Evolutionary conservation across 92 coral and sea anemone genomes (phyloP), one percentile per base, ranked within the genome.

Genomic region (Actinostola sp.): DNA sequence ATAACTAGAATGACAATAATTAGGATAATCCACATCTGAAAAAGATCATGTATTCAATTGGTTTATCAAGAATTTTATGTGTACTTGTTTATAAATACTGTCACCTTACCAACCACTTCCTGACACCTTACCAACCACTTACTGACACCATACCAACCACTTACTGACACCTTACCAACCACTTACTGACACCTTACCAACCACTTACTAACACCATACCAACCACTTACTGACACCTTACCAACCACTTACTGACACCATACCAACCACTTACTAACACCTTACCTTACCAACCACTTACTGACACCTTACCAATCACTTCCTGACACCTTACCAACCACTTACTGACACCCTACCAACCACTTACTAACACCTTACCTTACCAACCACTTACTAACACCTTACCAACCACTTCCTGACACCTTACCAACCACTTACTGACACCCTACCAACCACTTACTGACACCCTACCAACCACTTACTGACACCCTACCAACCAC

Each of bases 1-100:
- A 91, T 91, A 0, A 91, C 97, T 19, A 76, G 41, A 35, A 91
- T 74, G 25, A 91, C 97, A 44, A 91, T 91, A 69, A 87, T 83
- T 6, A 91, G 88, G 42, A 91, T 91, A 39, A 91, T 84, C 97
- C 97, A 91, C 97, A 91, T 91, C 97, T 91, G 81, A 35, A 34
- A 59, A 54, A 29, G 42, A 38, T 50, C 9, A 24, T n/a, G n/a
- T n/a, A 43, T 24, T 13, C 55, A 5, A 36, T 30, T 55, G 2
- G 35, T 60, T 31, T 35, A 62, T 25, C 34, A 36, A 36, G 4
- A 6, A 34, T 20, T 11, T 16, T 8, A 8, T 57, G 13, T 4
- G 29, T 4, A 57, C 17, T 46, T 19, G 23, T 16, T 16, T 4
- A 46, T 46, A 6, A 46, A 7, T 36, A 36, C 42, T 36, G 42